Percentiles rank a stretch among this genome's conserved stretches.
phyloP scores from a whole-genome alignment of 2,888 invertebrate species.

The Dermolepida albohirtum region DNA sequence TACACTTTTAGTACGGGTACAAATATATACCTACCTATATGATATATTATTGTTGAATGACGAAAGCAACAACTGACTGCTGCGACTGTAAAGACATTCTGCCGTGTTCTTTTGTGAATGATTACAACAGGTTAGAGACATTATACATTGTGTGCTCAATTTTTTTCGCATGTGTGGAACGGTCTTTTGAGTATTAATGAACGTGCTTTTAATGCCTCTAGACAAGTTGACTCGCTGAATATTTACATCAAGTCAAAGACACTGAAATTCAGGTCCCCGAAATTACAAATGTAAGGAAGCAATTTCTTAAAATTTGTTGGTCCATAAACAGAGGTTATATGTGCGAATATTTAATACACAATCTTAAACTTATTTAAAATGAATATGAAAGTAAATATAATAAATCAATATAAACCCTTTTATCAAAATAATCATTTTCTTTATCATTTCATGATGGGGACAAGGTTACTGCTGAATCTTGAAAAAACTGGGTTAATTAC shows the following conservation, averaged over 20 bases:
- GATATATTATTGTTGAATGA: conserved; percentile 39
- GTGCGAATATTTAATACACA: no score
- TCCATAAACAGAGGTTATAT: no score
- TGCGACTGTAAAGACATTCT: conserved; percentile 39
- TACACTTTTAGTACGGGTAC: conserved; percentile 44
- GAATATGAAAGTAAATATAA: no score
- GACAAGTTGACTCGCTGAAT: conserved; percentile 18
- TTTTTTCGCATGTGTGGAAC: conserved; percentile 11
- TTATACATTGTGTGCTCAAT: conserved; percentile 22
- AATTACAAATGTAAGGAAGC: no score
- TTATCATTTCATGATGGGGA: no score
- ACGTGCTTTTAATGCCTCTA: conserved; percentile 9
- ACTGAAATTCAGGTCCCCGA: no score
- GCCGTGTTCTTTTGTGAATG: conserved; percentile 38
- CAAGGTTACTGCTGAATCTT: no score
- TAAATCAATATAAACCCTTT: no score
- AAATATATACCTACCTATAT: conserved; percentile 31
- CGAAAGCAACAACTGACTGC: conserved; percentile 42
- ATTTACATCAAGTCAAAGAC: conserved; percentile 12
- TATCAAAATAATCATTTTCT: no score
- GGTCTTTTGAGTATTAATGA: conserved; percentile 25
- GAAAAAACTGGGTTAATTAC: no score
- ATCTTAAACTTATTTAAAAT: no score
- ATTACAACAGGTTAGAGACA: conserved; percentile 35
- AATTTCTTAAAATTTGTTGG: no score